A percentile compares a stretch with the other conserved stretches of the same genome.
Evolutionary conservation across 2,113 vertebrate genomes (phyloP).

Genomic region (Odontesthes bonariensis): DNA sequence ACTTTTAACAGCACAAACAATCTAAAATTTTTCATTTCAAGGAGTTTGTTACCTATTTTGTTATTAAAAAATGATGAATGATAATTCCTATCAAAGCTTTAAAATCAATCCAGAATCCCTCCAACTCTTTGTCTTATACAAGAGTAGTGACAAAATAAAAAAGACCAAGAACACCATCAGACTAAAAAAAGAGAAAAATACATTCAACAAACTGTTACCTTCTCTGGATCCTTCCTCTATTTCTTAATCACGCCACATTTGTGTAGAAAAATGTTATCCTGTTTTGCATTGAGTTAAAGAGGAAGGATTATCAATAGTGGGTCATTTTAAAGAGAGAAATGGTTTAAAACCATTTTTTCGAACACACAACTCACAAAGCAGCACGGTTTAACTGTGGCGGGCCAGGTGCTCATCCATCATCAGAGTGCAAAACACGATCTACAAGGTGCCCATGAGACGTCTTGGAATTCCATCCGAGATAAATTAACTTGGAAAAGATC

Average conservation of each 20-base stretch:
- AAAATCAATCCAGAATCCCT: no score
- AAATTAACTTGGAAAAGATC: slow-evolving; percentile 59
- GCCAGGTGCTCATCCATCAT: slow-evolving; percentile 57
- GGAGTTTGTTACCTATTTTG: no score
- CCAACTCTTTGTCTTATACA: no score
- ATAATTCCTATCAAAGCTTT: no score
- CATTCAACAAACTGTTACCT: no score
- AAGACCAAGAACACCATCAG: no score
- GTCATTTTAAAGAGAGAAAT: slow-evolving; percentile 43
- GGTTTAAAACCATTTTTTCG: slow-evolving; percentile 55
- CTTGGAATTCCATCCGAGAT: slow-evolving; percentile 57
- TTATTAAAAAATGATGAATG: no score
- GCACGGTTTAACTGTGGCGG: slow-evolving; percentile 46
- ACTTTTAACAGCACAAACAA: neutral
- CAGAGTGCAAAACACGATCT: slow-evolving; percentile 58
- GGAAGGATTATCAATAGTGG: slow-evolving; percentile 26
- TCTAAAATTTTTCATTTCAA: neutral
- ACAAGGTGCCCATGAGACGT: slow-evolving; percentile 52
- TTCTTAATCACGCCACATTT: neutral
- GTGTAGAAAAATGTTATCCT: slow-evolving; percentile 12
- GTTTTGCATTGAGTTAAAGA: slow-evolving; percentile 11
- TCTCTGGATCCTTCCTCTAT: no score
- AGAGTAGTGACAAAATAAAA: no score
- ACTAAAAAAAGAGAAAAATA: no score
- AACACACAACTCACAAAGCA: slow-evolving; percentile 55